Evolutionary conservation across 1,140 invertebrate species (phyloP).

Genomic region (Amphibalanus amphitrite): DNA sequence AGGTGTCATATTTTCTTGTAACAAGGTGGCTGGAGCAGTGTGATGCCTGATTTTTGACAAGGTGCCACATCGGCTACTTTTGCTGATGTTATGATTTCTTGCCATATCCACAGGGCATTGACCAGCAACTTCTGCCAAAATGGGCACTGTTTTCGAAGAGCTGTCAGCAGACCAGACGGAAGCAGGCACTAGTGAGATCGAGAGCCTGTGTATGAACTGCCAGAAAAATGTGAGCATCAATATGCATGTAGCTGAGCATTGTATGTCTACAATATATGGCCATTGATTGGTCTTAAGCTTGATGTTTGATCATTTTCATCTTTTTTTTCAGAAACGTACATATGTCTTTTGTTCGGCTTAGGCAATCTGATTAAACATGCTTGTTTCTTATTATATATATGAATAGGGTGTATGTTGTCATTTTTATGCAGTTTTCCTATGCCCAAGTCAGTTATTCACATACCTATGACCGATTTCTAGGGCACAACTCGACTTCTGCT

Average conservation of each 20-base stretch:
- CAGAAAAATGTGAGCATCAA: constrained; percentile 53
- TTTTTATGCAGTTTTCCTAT: too few species aligned
- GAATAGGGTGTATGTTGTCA: too few species aligned
- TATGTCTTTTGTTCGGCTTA: constrained; percentile 9
- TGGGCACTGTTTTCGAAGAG: neutral
- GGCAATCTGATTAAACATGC: too few species aligned
- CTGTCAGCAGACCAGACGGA: neutral
- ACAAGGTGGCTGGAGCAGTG: too few species aligned
- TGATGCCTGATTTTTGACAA: too few species aligned
- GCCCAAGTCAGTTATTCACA: too few species aligned
- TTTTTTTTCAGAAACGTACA: neutral
- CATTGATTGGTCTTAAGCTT: constrained; percentile 1
- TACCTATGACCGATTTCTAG: too few species aligned
- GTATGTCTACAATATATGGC: neutral
- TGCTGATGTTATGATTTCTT: too few species aligned
- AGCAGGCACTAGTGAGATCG: constrained; percentile 48
- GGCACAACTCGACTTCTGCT: constrained; percentile 73
- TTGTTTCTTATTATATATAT: too few species aligned
- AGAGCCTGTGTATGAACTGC: constrained; percentile 85
- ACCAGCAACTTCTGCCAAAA: neutral
- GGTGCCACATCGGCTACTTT: too few species aligned
- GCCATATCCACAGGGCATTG: too few species aligned
- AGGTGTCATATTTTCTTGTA: too few species aligned
- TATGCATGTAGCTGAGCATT: neutral
- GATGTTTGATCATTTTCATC: neutral